These are phyloP conservation scores for Centropus unirufus DNA, from an alignment of 2,113 vertebrate genomes.

Conservation along the genomic window DNA sequence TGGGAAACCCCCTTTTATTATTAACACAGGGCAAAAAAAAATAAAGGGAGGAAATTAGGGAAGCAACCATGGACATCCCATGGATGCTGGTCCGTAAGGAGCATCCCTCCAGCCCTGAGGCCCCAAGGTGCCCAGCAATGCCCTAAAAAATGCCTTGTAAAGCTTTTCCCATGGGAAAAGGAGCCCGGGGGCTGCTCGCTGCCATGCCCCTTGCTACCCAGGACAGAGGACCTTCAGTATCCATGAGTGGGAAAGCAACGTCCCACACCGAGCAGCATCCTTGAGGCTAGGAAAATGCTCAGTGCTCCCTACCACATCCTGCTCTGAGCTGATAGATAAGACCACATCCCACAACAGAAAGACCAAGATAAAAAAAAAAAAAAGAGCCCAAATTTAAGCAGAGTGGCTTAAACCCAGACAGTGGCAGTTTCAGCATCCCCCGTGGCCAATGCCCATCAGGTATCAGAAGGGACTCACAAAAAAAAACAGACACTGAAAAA, in stretches of 20 bases:
- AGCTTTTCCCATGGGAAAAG: background rate
- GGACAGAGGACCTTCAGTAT: background rate
- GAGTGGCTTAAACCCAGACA: rapidly evolving
- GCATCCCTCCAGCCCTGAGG: rapidly evolving
- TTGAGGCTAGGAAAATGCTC: background rate
- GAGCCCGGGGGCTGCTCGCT: rapidly evolving
- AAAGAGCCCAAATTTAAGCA: background rate
- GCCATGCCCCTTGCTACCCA: rapidly evolving
- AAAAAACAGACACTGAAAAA: rapidly evolving
- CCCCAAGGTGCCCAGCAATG: background rate
- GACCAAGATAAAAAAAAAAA: background rate
- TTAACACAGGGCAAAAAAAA: rapidly evolving
- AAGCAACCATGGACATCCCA: rapidly evolving
- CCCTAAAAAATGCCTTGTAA: background rate
- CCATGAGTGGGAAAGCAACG: rapidly evolving
- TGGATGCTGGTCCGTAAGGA: background rate
- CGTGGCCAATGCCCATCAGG: rapidly evolving
- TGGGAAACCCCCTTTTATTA: rapidly evolving
- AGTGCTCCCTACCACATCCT: rapidly evolving
- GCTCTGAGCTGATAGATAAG: rapidly evolving
- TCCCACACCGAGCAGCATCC: background rate
- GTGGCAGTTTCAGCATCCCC: background rate
- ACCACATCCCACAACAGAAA: background rate
- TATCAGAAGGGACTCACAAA: background rate
- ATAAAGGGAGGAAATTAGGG: background rate